Evolutionary conservation across 1,140 invertebrate genomes (phyloP).

Genomic region (Eumaeus atala): DNA sequence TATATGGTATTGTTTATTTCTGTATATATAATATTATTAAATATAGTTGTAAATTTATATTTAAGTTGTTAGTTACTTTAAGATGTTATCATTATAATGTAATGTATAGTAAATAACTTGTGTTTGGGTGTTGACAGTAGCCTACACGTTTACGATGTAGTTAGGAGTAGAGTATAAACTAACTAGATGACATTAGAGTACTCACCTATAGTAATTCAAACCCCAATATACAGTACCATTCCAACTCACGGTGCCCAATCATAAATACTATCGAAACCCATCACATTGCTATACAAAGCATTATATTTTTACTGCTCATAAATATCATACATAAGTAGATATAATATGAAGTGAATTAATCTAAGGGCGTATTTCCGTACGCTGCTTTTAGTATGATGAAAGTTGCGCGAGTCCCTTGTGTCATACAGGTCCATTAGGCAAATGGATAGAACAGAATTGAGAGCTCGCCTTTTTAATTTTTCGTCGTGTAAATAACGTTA

Average conservation of each 20-base stretch:
- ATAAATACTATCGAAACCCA: neutral
- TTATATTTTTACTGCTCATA: conserved; percentile 7
- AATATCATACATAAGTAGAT: conserved; percentile 18
- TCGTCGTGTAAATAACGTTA: conserved; percentile 61
- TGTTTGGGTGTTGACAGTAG: too few relatives aligned
- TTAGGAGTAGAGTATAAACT: too few relatives aligned
- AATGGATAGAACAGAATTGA: conserved; percentile 63
- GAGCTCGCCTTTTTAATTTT: conserved; percentile 66
- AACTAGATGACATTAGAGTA: too few relatives aligned
- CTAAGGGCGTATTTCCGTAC: conserved; percentile 59
- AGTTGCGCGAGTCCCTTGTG: conserved; percentile 61
- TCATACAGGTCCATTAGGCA: conserved; percentile 68
- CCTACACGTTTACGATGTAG: too few relatives aligned
- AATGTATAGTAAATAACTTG: too few relatives aligned
- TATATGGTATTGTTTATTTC: too few relatives aligned
- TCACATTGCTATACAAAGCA: neutral
- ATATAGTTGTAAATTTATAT: too few relatives aligned
- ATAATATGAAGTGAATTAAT: conserved; percentile 58
- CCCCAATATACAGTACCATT: neutral
- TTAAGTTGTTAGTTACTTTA: too few relatives aligned
- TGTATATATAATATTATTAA: too few relatives aligned
- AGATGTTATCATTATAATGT: too few relatives aligned
- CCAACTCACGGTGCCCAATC: neutral
- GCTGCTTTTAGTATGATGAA: conserved; percentile 70
- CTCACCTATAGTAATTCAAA: too few relatives aligned